phyloP scores from a whole-genome alignment of 2,888 invertebrate genomes.

The Oscheius myriophilus region DNA sequence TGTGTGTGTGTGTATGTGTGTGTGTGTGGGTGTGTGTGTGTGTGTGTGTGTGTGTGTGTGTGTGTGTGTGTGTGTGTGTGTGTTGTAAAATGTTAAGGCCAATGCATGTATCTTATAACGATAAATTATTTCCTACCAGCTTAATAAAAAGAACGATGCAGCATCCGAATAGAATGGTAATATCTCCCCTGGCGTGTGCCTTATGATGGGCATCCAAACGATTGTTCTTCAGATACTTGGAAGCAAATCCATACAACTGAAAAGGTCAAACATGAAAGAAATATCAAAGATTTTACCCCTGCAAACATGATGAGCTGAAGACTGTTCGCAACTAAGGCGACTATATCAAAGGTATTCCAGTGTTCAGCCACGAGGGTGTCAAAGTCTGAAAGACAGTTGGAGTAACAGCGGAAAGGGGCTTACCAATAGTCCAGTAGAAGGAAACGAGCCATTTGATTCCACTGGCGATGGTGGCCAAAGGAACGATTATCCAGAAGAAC shows the following conservation, averaged over 20 bases:
- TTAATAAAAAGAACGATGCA: conserved; percentile 62
- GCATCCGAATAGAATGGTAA: conserved; percentile 67
- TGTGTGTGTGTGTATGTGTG: no score
- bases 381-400: conserved; percentile 47
- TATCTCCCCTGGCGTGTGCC: conserved; percentile 67
- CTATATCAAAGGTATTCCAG: conserved; percentile 57
- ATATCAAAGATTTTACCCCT: conserved; percentile 35
- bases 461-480: conserved; percentile 46
- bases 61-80: no score
- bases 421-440: conserved; percentile 67
- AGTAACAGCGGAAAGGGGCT: neutral
- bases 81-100: no score
- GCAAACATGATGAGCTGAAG: conserved; percentile 58
- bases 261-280: neutral
- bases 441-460: conserved; percentile 62
- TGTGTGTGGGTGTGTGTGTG: no score
- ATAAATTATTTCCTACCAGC: conserved; percentile 54
- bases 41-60: no score
- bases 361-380: conserved; percentile 59
- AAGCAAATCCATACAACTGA: conserved; percentile 59
- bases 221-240: conserved; percentile 45
- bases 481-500: conserved; percentile 50
- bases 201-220: conserved; percentile 68
- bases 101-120: neutral
- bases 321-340: conserved; percentile 50